A percentile compares a stretch with the other conserved stretches of the same genome.
These are phyloP conservation scores for Chalcis sispes DNA, from an alignment of 2,888 invertebrate species.

Conservation along the genomic window DNA sequence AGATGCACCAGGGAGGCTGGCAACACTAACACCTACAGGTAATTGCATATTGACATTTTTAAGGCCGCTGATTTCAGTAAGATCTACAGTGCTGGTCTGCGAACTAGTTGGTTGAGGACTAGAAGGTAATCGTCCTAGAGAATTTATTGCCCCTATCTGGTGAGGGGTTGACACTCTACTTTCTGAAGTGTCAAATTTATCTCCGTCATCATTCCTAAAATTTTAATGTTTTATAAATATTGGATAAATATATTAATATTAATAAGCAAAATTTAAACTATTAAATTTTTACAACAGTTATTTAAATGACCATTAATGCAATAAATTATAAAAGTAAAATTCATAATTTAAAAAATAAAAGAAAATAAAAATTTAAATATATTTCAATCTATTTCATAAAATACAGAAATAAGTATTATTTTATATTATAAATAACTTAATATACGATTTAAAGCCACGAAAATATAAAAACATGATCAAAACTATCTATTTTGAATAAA, in stretches of 20 bases:
- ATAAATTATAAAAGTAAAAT: background rate
- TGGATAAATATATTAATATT: background rate
- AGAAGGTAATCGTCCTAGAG: conserved; percentile 64
- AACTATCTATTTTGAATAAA: background rate
- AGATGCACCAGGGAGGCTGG: conserved; percentile 59
- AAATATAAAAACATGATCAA: background rate
- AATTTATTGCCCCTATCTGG: conserved; percentile 63
- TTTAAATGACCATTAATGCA: no score
- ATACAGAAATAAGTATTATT: no score
- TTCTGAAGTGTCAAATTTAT: conserved; percentile 64
- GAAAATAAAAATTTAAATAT: background rate
- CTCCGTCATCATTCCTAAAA: conserved; percentile 65
- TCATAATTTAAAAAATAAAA: background rate
- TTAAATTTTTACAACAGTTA: background rate
- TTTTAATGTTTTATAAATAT: conserved; percentile 13
- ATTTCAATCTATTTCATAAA: no score
- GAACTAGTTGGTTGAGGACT: conserved; percentile 67
- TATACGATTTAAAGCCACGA: background rate
- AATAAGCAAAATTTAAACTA: background rate
- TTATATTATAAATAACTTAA: background rate
- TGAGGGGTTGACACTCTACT: conserved; percentile 66
- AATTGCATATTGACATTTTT: conserved; percentile 68
- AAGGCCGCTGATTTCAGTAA: conserved; percentile 68
- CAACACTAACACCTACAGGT: conserved; percentile 60
- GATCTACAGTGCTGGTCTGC: conserved; percentile 65